phyloP scores from a whole-genome alignment of 2,113 vertebrate genomes.

The Eidolon helvum region DNA sequence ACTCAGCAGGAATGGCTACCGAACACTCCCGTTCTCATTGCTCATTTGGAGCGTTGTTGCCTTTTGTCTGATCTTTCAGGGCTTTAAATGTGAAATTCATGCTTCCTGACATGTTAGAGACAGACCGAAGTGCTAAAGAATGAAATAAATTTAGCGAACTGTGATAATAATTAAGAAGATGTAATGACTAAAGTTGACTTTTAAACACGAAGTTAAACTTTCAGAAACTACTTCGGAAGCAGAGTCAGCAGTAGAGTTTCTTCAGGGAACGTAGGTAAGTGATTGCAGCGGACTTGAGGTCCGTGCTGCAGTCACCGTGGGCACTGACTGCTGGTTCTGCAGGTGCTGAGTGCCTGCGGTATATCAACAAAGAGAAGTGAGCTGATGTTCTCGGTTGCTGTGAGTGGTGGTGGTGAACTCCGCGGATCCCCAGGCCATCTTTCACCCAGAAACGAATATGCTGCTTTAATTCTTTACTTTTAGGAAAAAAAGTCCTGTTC shows the following conservation, averaged over 20 bases:
- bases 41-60: background rate
- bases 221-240: background rate
- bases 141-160: background rate
- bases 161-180: background rate
- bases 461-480: background rate
- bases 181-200: background rate
- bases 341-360: background rate
- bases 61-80: background rate
- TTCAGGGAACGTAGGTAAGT: background rate
- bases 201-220: background rate
- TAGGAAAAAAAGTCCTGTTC: background rate
- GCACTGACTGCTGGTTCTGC: background rate
- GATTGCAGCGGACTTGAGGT: accelerated
- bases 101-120: background rate
- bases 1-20: background rate
- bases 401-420: background rate
- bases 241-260: background rate
- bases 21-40: accelerated
- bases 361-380: accelerated
- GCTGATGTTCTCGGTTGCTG: no score
- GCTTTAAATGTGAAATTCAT: background rate
- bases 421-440: accelerated
- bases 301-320: accelerated
- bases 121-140: background rate
- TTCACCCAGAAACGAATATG: background rate